Base-by-base conservation (phyloP, 2,113 vertebrate genomes). In the Conger conger region DNA sequence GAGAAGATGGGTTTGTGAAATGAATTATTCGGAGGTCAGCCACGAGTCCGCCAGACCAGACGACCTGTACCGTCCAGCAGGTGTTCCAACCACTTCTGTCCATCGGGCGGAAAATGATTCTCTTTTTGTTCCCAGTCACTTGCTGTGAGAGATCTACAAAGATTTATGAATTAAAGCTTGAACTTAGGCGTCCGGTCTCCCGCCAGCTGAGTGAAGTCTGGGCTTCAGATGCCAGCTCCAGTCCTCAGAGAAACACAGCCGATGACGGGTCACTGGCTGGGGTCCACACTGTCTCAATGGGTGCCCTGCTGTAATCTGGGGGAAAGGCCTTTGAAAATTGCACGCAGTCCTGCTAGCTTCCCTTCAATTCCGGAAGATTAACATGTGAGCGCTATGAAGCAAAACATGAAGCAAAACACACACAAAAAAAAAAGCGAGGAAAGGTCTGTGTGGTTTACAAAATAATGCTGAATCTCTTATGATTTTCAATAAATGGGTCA, bases 151-250 rank as follows among this genome's bases (percentile, higher is more conserved):
- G 89, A 83, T 88, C 86, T 86, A 85, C 86, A 85, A 87, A 90
- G 85, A 91, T 89, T 88, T 89, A 88, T 90, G 89, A 91, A 93
- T 93, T 90, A 91, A 91, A 92, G 88, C 86, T 88, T 89, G 89
- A 92, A 92, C 88, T 90, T 85, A 81, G 82, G 82, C 84, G 83
- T 89, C 86, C 30, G 18, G 16, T 87, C 27, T 35, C 53, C 37
- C 85, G 89, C 88, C 86, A 83, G 89, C 79, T 63, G 53, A 91
- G 87, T 90, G 88, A 88, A 91, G 90, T 89, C 88, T 85, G 88
- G 88, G 90, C 90, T 92, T 91, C 60, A 87, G 85, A 80, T 80
- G 76, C 18, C 76, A 73, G 68, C 6, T 11, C 36, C 9, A 17
- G 76, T 82, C 86, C 88, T 85, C 53, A 79, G 88, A 90, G 76